These are phyloP conservation scores for Mirounga angustirostris DNA, from an alignment of 2,113 vertebrate species.

Conservation along the genomic window DNA sequence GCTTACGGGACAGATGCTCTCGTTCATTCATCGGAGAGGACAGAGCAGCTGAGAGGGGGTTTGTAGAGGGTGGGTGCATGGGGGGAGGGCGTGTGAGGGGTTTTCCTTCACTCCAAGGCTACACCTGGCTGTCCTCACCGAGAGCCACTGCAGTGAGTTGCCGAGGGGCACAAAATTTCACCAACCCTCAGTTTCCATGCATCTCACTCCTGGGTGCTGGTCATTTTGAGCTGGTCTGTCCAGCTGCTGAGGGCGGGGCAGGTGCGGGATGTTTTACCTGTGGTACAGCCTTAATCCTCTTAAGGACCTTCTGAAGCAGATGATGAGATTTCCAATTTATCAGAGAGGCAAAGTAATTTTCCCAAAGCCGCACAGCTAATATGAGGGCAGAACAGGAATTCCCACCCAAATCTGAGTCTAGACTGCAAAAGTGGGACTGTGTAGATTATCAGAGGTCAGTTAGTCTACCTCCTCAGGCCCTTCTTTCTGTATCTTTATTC, in stretches of 20 bases:
- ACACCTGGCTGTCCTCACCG: not conserved
- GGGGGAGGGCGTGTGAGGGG: rapidly evolving
- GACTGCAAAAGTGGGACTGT: not conserved
- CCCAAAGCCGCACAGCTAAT: not conserved
- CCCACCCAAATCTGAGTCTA: not conserved
- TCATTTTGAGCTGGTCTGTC: not conserved
- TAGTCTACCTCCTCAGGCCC: too few species aligned
- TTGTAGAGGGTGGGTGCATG: not conserved
- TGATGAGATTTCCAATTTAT: not conserved
- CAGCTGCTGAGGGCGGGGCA: not conserved
- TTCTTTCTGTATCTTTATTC: not conserved
- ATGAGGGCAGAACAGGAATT: not conserved
- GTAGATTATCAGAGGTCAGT: not conserved
- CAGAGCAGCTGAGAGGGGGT: not conserved
- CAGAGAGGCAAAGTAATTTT: not conserved
- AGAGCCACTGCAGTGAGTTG: not conserved
- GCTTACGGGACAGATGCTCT: rapidly evolving
- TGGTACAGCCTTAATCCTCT: not conserved
- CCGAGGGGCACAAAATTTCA: not conserved
- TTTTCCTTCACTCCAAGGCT: not conserved
- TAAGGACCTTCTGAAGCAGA: not conserved
- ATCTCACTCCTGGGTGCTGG: not conserved
- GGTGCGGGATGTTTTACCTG: not conserved
- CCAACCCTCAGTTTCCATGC: not conserved
- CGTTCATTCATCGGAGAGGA: not conserved